These are phyloP conservation scores for Polietes domitor DNA, from an alignment of 2,888 invertebrate species.

Conservation along the genomic window DNA sequence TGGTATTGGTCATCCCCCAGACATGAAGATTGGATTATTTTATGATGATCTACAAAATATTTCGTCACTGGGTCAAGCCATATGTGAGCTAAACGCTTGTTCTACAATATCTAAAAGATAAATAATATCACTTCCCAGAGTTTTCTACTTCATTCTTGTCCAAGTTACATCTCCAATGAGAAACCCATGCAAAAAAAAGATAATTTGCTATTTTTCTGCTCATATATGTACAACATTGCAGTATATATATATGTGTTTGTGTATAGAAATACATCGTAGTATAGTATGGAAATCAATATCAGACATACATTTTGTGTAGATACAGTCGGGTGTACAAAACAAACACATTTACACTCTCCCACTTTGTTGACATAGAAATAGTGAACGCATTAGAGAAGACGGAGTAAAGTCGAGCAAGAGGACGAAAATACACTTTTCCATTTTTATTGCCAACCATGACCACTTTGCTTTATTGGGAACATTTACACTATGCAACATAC, in stretches of 20 bases:
- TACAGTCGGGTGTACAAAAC: slow-evolving; percentile 28
- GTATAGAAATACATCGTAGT: too few species aligned
- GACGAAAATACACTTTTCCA: neutral
- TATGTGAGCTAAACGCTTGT: too few species aligned
- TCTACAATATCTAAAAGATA: too few species aligned
- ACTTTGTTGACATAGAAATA: slow-evolving; percentile 30
- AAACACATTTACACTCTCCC: slow-evolving; percentile 38
- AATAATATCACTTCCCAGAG: too few species aligned
- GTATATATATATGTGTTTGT: neutral
- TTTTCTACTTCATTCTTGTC: too few species aligned
- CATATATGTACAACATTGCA: neutral
- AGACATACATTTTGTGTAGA: slow-evolving; percentile 26
- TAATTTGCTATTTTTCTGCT: neutral
- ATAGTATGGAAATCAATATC: slow-evolving; percentile 38
- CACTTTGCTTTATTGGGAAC: slow-evolving; percentile 18
- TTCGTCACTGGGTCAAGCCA: too few species aligned
- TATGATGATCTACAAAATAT: too few species aligned
- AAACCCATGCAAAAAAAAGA: neutral
- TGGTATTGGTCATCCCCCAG: too few species aligned
- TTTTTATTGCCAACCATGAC: slow-evolving; percentile 12
- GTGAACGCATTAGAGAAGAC: slow-evolving; percentile 10
- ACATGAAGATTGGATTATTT: too few species aligned
- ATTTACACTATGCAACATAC: slow-evolving; percentile 45
- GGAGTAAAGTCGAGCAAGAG: neutral
- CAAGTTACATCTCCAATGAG: too few species aligned